Evolutionary conservation across 1,140 invertebrate species (phyloP).

Genomic region (Anoplophora glabripennis): DNA sequence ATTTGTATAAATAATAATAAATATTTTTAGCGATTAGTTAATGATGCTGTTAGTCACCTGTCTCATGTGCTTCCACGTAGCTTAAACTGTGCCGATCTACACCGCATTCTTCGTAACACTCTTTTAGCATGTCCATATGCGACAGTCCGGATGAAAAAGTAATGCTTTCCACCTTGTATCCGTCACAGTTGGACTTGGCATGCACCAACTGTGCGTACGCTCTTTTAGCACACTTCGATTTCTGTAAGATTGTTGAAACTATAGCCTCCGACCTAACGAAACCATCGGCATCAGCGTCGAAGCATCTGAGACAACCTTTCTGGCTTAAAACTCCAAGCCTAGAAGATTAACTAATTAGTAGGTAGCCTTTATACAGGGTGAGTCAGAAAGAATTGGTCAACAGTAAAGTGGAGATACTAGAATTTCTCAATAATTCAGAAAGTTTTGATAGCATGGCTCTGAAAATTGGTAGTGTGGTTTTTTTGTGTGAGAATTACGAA

Average conservation of each 20-base stretch:
- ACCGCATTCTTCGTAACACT: slow-evolving; percentile 81
- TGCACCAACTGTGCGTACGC: slow-evolving; percentile 60
- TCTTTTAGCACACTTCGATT: slow-evolving; percentile 70
- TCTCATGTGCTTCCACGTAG: slow-evolving; percentile 91
- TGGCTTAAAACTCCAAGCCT: too few species aligned
- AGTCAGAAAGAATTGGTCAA: too few species aligned
- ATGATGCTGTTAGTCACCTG: too few species aligned
- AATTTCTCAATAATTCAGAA: too few species aligned
- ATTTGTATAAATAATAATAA: too few species aligned
- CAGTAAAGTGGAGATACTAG: too few species aligned
- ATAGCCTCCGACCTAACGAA: slow-evolving; percentile 75
- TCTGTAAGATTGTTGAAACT: slow-evolving; percentile 76
- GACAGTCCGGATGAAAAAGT: slow-evolving; percentile 84
- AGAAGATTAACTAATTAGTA: too few species aligned
- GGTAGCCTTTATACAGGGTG: too few species aligned
- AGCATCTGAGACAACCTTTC: slow-evolving; percentile 85
- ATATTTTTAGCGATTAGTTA: too few species aligned
- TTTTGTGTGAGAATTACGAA: too few species aligned
- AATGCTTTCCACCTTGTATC: slow-evolving; percentile 73
- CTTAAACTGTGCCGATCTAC: slow-evolving; percentile 68
- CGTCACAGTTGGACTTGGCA: slow-evolving; percentile 77
- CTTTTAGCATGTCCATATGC: slow-evolving; percentile 73
- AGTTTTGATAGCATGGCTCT: too few species aligned
- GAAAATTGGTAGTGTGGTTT: too few species aligned
- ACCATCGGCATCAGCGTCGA: slow-evolving; percentile 78